Percentiles rank a stretch among this genome's conserved stretches.
phyloP scores from a whole-genome alignment of 2,888 invertebrate genomes.

The Eupithecia vulgata region DNA sequence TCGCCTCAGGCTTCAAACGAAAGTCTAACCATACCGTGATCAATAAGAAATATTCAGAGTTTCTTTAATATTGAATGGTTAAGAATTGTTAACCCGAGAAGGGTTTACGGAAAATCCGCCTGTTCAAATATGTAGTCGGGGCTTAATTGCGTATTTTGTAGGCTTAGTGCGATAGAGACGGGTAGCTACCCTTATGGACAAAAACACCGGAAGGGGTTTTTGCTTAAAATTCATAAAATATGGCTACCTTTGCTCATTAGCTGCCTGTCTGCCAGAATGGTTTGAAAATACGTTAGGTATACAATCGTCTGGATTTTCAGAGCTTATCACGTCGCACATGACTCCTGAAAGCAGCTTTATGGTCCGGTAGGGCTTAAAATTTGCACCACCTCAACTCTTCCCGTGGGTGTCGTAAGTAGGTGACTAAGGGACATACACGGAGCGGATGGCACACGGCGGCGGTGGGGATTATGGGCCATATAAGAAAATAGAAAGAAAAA shows the following conservation, averaged over 20 bases:
- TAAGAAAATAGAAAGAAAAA: too few species aligned
- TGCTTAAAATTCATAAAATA: conserved; percentile 5
- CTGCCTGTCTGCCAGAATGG: neutral
- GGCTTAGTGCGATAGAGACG: conserved; percentile 1
- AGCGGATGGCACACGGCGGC: too few species aligned
- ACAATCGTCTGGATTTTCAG: neutral
- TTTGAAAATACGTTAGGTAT: neutral
- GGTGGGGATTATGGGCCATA: too few species aligned
- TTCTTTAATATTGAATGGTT: conserved; percentile 11
- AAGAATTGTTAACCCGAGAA: conserved; percentile 15
- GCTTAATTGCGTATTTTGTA: conserved; percentile 6
- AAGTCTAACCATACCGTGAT: conserved; percentile 11
- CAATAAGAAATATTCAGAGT: conserved; percentile 19
- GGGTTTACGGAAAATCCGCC: neutral
- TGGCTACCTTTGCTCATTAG: neutral
- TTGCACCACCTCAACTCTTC: too few species aligned
- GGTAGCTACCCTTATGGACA: neutral
- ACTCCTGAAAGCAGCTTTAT: neutral
- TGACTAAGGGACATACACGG: too few species aligned
- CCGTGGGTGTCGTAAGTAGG: too few species aligned
- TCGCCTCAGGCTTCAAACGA: conserved; percentile 16
- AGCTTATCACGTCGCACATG: neutral
- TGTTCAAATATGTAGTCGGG: conserved; percentile 15
- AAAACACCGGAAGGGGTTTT: conserved; percentile 8
- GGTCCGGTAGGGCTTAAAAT: too few species aligned